phyloP scores from a whole-genome alignment of 2,888 invertebrate genomes.

The Embidobia sp. region DNA sequence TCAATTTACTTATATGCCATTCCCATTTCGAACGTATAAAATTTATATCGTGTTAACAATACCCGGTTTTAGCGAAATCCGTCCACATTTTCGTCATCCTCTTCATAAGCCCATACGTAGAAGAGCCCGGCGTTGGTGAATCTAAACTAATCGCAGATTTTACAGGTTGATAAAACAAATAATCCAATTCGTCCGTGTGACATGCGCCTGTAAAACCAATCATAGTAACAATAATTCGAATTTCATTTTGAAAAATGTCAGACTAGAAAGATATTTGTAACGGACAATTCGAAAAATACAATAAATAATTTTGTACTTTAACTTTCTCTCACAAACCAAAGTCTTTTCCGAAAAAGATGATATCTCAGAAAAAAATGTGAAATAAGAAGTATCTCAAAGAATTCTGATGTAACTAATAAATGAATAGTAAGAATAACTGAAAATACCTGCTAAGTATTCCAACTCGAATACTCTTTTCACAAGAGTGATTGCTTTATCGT shows the following conservation, averaged over 20 bases:
- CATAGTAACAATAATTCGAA: too few species aligned
- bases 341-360: too few species aligned
- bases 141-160: slow-evolving; percentile 45
- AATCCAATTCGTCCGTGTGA: slow-evolving; percentile 73
- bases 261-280: too few species aligned
- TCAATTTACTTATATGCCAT: too few species aligned
- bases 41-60: too few species aligned
- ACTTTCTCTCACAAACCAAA: too few species aligned
- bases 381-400: too few species aligned
- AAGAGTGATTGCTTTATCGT: slow-evolving; percentile 66
- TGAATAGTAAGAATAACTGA: neutral
- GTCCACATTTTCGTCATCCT: slow-evolving; percentile 77
- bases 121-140: slow-evolving; percentile 44
- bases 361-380: too few species aligned
- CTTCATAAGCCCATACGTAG: slow-evolving; percentile 68
- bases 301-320: too few species aligned
- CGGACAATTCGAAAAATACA: too few species aligned
- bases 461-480: slow-evolving; percentile 60
- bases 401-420: neutral
- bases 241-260: too few species aligned
- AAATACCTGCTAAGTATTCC: slow-evolving; percentile 67
- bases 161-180: slow-evolving; percentile 70
- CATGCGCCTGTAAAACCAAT: slow-evolving; percentile 15
- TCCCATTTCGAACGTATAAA: too few species aligned
- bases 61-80: slow-evolving; percentile 78